Conservation (phyloP, 1,140 invertebrate species). For the Drosophila nigromelanica region DNA sequence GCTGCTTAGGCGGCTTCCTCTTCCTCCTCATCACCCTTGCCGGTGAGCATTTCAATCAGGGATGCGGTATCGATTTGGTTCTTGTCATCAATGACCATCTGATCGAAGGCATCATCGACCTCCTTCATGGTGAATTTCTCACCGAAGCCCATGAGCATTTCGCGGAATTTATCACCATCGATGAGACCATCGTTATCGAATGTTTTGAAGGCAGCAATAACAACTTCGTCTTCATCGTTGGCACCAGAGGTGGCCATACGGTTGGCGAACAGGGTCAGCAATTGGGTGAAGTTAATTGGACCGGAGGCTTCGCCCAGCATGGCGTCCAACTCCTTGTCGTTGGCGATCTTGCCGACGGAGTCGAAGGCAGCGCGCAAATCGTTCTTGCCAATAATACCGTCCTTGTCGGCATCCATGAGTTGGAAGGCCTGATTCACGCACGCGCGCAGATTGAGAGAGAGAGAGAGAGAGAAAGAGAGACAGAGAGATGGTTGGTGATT, state of each 20-base stretch:
- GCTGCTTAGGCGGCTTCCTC: conserved; percentile 86
- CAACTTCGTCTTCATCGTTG: conserved; percentile 96
- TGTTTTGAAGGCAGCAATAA: conserved; percentile 97
- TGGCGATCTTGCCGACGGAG: conserved; percentile 94
- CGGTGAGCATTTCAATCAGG: conserved; percentile 94
- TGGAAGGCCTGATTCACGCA: conserved; percentile 90
- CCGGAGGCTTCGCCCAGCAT: conserved; percentile 96
- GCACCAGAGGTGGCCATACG: conserved; percentile 92
- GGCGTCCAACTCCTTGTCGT: conserved; percentile 95
- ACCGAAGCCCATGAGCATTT: conserved; percentile 97
- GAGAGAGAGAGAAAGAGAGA: conserved; percentile 52
- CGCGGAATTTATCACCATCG: conserved; percentile 95
- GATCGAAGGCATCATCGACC: conserved; percentile 97
- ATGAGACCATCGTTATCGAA: conserved; percentile 96
- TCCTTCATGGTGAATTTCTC: conserved; percentile 97
- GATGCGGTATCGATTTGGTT: conserved; percentile 96
- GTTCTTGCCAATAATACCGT: conserved; percentile 97
- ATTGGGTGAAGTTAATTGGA: conserved; percentile 97
- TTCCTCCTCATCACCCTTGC: conserved; percentile 90
- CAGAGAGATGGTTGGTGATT: conserved; percentile 73
- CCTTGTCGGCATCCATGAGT: conserved; percentile 99
- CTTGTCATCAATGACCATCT: conserved; percentile 96
- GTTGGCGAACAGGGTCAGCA: conserved; percentile 95
- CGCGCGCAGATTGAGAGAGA: conserved; percentile 77
- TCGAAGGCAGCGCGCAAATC: conserved; percentile 98